Conservation (phyloP, 2,888 invertebrate species). For the Pogonocherus hispidulus region DNA sequence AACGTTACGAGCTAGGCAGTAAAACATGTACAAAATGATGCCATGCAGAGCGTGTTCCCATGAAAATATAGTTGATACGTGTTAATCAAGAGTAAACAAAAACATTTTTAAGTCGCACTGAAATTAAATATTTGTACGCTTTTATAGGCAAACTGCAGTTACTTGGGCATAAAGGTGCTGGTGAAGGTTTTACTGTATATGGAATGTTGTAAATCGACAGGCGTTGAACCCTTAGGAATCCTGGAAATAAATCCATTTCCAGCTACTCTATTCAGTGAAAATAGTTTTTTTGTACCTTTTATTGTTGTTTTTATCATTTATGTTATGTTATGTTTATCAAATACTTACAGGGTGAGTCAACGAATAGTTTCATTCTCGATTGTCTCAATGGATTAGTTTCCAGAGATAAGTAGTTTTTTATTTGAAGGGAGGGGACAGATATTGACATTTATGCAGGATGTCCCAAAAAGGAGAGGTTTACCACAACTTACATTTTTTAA, state of each 20-base stretch:
- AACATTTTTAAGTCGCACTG: slow-evolving; percentile 37
- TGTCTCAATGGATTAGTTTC: too few relatives aligned
- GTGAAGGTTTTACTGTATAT: slow-evolving; percentile 26
- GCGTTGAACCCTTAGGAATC: slow-evolving; percentile 40
- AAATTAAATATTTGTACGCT: slow-evolving; percentile 36
- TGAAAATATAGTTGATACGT: slow-evolving; percentile 40
- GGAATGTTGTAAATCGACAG: slow-evolving; percentile 35
- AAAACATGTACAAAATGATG: slow-evolving; percentile 12
- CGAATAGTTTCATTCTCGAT: too few relatives aligned
- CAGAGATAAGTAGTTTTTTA: too few relatives aligned
- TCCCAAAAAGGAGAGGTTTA: too few relatives aligned
- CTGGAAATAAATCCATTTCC: slow-evolving; percentile 27
- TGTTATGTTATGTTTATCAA: too few relatives aligned
- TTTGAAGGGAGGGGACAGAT: too few relatives aligned
- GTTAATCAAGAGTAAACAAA: slow-evolving; percentile 46
- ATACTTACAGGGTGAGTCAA: too few relatives aligned
- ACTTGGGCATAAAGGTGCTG: slow-evolving; percentile 16
- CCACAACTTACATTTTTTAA: too few relatives aligned
- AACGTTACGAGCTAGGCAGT: slow-evolving; percentile 7
- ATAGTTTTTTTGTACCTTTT: neutral
- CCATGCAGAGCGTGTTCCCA: slow-evolving; percentile 38
- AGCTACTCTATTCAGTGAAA: neutral
- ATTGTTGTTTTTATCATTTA: too few relatives aligned
- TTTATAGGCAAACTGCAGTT: slow-evolving; percentile 32
- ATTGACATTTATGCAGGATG: too few relatives aligned